These are phyloP conservation scores for Parotocinclus haroldoi DNA, from an alignment of 2,797 vertebrate genomes.

Conservation along the genomic window DNA sequence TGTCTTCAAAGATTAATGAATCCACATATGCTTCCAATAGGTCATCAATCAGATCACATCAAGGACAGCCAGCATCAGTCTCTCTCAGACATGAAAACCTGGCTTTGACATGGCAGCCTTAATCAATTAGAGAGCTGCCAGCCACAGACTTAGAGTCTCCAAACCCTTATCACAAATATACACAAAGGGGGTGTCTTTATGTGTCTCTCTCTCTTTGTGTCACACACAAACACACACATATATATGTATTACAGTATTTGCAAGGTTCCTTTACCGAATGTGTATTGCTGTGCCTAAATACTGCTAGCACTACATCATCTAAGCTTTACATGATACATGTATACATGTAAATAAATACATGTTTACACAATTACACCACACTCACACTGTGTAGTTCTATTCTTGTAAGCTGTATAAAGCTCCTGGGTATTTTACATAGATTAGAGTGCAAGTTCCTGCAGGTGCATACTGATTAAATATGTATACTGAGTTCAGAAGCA, in stretches of 20 bases:
- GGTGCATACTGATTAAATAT: constrained; percentile 37
- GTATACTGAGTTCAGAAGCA: constrained; percentile 31
- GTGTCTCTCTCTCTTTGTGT: background rate
- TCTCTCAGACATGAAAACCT: constrained; percentile 39
- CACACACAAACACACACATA: constrained; percentile 13
- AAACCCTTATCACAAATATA: constrained; percentile 3
- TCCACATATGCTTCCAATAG: constrained; percentile 40
- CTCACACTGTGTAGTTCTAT: constrained; percentile 26
- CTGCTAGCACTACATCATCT: no score
- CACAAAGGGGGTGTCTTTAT: no score
- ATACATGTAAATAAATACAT: no score
- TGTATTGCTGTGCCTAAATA: no score
- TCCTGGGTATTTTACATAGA: constrained; percentile 48
- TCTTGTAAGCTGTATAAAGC: constrained; percentile 41
- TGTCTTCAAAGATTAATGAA: constrained; percentile 39
- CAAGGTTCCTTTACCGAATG: no score
- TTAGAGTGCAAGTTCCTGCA: constrained; percentile 42
- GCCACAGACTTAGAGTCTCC: constrained; percentile 34
- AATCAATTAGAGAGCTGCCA: constrained; percentile 46
- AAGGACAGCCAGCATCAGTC: constrained; percentile 45
- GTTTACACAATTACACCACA: no score
- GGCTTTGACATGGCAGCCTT: constrained; percentile 43
- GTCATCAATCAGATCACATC: constrained; percentile 39
- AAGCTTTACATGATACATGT: no score
- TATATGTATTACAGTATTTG: no score